Percentiles rank a stretch among this genome's conserved stretches.
Conservation (phyloP, 2,888 invertebrate species). For the Cataglyphis altisquamis region DNA sequence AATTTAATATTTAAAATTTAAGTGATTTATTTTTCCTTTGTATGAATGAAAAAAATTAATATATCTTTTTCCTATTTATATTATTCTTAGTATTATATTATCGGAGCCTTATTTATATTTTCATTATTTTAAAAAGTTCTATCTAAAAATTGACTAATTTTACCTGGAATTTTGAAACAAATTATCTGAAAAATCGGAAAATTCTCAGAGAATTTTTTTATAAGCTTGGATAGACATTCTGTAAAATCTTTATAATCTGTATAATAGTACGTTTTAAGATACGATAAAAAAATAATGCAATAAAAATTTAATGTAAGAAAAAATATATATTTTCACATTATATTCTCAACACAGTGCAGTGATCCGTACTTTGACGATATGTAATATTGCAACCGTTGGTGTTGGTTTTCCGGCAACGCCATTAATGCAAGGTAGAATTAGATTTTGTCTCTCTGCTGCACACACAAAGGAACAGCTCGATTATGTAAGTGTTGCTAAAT, state of each 20-base stretch:
- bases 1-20: no score
- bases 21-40: no score
- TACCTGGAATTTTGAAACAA: no score
- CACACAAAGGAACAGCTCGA: conserved; percentile 98
- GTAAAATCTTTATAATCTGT: not conserved
- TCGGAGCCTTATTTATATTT: no score
- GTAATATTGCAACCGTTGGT: conserved; percentile 96
- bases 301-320: not conserved
- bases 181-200: no score
- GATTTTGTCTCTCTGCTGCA: conserved; percentile 98
- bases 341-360: conserved; percentile 89
- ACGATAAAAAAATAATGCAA: conserved; percentile 2
- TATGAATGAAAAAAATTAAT: no score
- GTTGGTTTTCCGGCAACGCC: conserved; percentile 99
- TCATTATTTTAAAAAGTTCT: no score
- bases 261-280: not conserved
- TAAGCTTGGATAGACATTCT: no score
- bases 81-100: no score
- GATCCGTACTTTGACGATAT: conserved; percentile 93
- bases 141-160: no score
- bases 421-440: conserved; percentile 95
- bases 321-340: not conserved
- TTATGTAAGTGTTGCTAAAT: conserved; percentile 86
- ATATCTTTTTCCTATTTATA: no score
- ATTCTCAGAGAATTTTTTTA: no score